Conservation (phyloP, 2,797 vertebrate species). For the Melopsittacus undulatus region DNA sequence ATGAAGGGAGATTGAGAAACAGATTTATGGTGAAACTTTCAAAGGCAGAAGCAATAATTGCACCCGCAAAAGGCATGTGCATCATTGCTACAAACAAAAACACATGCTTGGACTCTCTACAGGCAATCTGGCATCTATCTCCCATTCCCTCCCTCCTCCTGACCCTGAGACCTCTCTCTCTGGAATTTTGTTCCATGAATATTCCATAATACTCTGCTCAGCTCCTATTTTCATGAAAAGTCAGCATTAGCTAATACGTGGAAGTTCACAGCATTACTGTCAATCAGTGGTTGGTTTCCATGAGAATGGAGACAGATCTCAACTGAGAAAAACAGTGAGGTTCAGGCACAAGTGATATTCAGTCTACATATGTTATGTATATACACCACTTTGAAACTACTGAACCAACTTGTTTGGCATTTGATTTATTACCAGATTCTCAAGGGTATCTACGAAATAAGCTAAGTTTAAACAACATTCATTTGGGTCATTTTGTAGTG, state of each 20-base stretch:
- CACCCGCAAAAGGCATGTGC: conserved; percentile 66
- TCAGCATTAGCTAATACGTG: conserved; percentile 55
- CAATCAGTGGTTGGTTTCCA: conserved; percentile 65
- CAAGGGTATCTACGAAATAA: conserved; percentile 39
- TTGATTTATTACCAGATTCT: conserved; percentile 43
- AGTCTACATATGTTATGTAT: conserved; percentile 12
- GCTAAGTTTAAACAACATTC: conserved; percentile 42
- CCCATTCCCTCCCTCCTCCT: conserved; percentile 63
- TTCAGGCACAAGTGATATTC: conserved; percentile 32
- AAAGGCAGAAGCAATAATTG: conserved; percentile 67
- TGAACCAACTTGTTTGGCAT: conserved; percentile 25
- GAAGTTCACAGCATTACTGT: conserved; percentile 66
- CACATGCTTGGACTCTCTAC: conserved; percentile 69
- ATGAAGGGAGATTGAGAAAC: conserved; percentile 60
- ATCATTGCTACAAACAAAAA: conserved; percentile 70
- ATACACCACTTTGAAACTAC: conserved; percentile 23
- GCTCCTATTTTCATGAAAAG: conserved; percentile 59
- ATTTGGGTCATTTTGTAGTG: conserved; percentile 27
- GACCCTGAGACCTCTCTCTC: conserved; percentile 61
- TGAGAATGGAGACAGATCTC: conserved; percentile 56
- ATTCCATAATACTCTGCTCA: conserved; percentile 48
- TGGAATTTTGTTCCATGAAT: conserved; percentile 67
- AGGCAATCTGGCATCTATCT: conserved; percentile 69
- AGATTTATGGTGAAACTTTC: conserved; percentile 68
- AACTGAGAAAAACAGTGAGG: conserved; percentile 35